Base-by-base conservation (phyloP, 2,797 vertebrate genomes). In the Cuculus canorus region DNA sequence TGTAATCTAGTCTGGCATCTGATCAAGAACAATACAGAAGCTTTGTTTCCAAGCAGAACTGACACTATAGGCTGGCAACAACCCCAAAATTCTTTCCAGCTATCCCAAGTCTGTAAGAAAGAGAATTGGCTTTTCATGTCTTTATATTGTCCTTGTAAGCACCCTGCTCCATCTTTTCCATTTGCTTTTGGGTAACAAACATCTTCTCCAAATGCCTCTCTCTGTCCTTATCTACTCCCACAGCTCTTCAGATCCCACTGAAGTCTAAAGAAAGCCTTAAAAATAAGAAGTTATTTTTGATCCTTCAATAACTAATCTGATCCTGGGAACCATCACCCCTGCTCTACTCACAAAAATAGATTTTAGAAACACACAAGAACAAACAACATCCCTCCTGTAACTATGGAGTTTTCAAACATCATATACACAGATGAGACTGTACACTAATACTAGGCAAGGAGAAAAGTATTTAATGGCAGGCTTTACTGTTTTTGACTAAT, bases 211-310 rank as follows among this genome's bases (percentile, higher is more conserved):
- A 93, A 86, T 77, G 63, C 33, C 18, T 77, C 39, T 35, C 73
- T 85, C 41, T 82, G 86, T 80, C 81, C 92, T 94, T 75, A 88
- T 78, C 87, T 93, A 90, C 84, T 90, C 90, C 69, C 86, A 89
- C 82, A 94, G 86, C 45, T 69, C 79, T 87, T 78, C 84, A 81
- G 72, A 91, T 89, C 89, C 91, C 81, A 85, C 50, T 85, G 78
- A 57, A 91, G 83, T 54, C 90, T 94, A 89, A 95, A 94, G 90
- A 94, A 92, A 95, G 88, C 54, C 85, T 94, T 93, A 82, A 95
- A 96, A 93, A 92, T 56, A 96, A 65, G 2, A 92, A 88, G 92
- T 85, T 94, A 96, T 96, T 96, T 96, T 96, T 89, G 91, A 95
- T n/a, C 87, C 17, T 82, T 90, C 79, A 89, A 50, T 72, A 96